Evolutionary conservation across 1,140 invertebrate species (phyloP).

Genomic region (Stegodyphus mimosarum): DNA sequence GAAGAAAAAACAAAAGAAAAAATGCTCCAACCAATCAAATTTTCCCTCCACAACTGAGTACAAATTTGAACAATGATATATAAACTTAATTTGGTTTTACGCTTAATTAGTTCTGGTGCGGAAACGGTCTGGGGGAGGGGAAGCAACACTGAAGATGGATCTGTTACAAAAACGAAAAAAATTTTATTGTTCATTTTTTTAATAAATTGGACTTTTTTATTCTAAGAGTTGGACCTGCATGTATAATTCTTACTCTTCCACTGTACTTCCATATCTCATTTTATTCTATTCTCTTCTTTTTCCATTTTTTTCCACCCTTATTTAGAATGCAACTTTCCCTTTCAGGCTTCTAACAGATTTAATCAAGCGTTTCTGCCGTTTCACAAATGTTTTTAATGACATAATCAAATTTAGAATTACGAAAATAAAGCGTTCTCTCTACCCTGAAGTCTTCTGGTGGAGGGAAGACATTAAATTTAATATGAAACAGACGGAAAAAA

Average conservation of each 20-base stretch:
- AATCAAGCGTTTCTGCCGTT: slow-evolving; percentile 25
- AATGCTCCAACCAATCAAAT: slow-evolving; percentile 39
- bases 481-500: not conserved
- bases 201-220: not conserved
- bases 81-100: slow-evolving; percentile 46
- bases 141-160: not conserved
- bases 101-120: slow-evolving; percentile 37
- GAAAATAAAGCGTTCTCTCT: not conserved
- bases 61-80: slow-evolving; percentile 51
- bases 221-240: not conserved
- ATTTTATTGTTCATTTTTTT: slow-evolving; percentile 6
- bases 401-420: slow-evolving; percentile 56
- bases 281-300: not conserved
- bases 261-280: not conserved
- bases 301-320: not conserved
- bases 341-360: slow-evolving; percentile 28
- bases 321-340: not conserved
- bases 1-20: slow-evolving; percentile 16
- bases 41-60: slow-evolving; percentile 47
- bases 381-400: slow-evolving; percentile 56
- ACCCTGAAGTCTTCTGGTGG: no score
- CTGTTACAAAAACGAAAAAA: slow-evolving; percentile 31
- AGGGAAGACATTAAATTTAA: not conserved
- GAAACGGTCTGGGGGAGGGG: not conserved
- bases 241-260: not conserved